These are phyloP conservation scores for Heliconius erato DNA, from an alignment of 2,888 invertebrate species.

Conservation along the genomic window DNA sequence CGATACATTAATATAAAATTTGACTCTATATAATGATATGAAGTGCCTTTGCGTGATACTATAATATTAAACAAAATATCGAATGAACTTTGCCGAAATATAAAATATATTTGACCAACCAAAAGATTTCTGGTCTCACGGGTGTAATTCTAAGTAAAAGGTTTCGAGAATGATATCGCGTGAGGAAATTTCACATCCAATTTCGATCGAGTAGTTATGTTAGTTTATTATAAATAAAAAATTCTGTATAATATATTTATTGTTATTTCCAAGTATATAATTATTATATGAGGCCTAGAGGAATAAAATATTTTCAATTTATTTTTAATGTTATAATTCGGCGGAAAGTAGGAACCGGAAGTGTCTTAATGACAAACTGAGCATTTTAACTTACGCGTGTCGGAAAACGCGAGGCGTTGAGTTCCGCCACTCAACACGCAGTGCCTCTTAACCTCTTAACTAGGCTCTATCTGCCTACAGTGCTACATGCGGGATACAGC, in stretches of 20 bases:
- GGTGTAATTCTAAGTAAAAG: constrained; percentile 38
- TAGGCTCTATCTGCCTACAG: too few relatives aligned
- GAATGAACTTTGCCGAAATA: constrained; percentile 8
- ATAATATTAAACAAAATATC: constrained; percentile 1
- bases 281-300: too few relatives aligned
- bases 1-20: neutral
- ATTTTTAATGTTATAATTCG: too few relatives aligned
- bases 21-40: neutral
- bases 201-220: neutral
- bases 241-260: neutral
- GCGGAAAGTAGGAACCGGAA: too few relatives aligned
- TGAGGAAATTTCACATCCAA: constrained; percentile 32
- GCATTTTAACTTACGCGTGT: too few relatives aligned
- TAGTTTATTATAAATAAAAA: neutral
- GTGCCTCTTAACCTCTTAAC: too few relatives aligned
- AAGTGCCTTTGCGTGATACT: neutral
- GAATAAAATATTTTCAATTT: too few relatives aligned
- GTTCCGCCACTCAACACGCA: too few relatives aligned
- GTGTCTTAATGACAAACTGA: too few relatives aligned
- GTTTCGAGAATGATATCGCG: constrained; percentile 37
- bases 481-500: too few relatives aligned
- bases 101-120: constrained; percentile 34
- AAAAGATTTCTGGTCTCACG: constrained; percentile 37
- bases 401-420: too few relatives aligned
- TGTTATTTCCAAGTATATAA: neutral